phyloP scores from a whole-genome alignment of 2,797 vertebrate genomes.

The Lithobates pipiens region DNA sequence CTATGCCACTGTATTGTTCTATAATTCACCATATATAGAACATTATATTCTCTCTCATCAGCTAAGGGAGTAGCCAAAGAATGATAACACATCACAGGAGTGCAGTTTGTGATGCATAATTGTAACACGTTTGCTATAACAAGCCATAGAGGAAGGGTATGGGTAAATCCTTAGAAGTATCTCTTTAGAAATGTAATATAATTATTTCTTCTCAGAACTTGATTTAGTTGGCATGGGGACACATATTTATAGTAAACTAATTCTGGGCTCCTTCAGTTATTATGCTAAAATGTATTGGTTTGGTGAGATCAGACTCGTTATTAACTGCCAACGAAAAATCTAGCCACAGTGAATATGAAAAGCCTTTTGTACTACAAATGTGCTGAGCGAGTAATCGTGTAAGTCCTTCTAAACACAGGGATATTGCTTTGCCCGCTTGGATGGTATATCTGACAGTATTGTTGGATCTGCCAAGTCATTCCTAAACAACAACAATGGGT shows the following conservation, averaged over 20 bases:
- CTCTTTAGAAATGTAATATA: neutral
- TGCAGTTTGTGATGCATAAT: too few relatives aligned
- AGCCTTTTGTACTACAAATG: constrained; percentile 50
- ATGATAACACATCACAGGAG: too few relatives aligned
- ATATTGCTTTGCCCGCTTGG: constrained; percentile 43
- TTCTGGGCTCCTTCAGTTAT: neutral
- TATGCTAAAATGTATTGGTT: constrained; percentile 14
- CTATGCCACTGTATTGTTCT: too few relatives aligned
- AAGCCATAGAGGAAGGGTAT: neutral
- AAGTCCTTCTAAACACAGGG: constrained; percentile 53
- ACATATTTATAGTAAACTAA: neutral
- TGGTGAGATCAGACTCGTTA: constrained; percentile 9
- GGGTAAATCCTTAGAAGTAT: neutral
- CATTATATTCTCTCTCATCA: too few relatives aligned
- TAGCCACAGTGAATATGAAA: constrained; percentile 51
- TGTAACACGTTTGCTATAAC: too few relatives aligned
- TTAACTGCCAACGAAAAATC: constrained; percentile 46
- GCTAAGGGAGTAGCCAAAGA: too few relatives aligned
- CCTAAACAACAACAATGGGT: constrained; percentile 43
- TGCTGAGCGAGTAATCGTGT: constrained; percentile 52
- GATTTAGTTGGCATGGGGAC: neutral
- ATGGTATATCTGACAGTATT: constrained; percentile 42
- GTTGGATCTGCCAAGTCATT: constrained; percentile 47
- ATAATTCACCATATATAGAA: too few relatives aligned
- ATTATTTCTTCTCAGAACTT: neutral